Evolutionary conservation across 2,888 invertebrate species (phyloP).

Genomic region (Urechis unicinctus): DNA sequence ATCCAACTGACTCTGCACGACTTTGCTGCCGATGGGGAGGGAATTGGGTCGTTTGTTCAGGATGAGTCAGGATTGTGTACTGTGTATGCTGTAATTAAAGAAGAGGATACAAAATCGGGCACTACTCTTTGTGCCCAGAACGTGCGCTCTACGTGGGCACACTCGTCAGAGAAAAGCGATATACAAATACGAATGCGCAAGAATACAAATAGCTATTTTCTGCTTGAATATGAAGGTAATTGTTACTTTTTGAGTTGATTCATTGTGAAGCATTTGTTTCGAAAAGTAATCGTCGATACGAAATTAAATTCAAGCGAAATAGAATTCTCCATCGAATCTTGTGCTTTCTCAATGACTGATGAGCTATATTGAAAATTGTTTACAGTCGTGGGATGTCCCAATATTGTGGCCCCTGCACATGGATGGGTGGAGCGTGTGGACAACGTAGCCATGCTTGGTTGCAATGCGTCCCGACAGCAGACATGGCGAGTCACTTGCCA

Average conservation of each 20-base stretch:
- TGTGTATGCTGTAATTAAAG: constrained; percentile 17
- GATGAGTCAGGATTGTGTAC: constrained; percentile 4
- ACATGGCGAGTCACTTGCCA: constrained; percentile 10
- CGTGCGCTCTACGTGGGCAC: constrained; percentile 1
- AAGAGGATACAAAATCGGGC: neutral
- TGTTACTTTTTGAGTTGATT: neutral
- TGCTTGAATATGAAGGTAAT: constrained; percentile 15
- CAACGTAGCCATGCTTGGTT: constrained; percentile 8
- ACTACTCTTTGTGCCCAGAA: neutral
- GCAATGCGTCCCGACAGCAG: constrained; percentile 11
- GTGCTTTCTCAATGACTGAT: too few relatives aligned
- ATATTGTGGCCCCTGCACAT: constrained; percentile 5
- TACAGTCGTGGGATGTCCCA: constrained; percentile 19
- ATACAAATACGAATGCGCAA: constrained; percentile 12
- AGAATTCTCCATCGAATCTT: too few relatives aligned
- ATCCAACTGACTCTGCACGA: constrained; percentile 7
- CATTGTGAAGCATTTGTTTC: too few relatives aligned
- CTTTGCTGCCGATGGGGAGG: constrained; percentile 2
- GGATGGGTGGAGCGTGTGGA: constrained; percentile 16
- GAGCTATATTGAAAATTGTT: too few relatives aligned
- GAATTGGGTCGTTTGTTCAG: neutral
- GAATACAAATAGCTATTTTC: constrained; percentile 10
- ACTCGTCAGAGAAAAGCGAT: constrained; percentile 9
- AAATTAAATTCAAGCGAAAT: too few relatives aligned
- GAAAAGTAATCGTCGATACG: too few relatives aligned